Evolutionary conservation across 1,140 invertebrate species (phyloP), one percentile per base, ranked within the genome.

Genomic region (Bombus cullumanus): DNA sequence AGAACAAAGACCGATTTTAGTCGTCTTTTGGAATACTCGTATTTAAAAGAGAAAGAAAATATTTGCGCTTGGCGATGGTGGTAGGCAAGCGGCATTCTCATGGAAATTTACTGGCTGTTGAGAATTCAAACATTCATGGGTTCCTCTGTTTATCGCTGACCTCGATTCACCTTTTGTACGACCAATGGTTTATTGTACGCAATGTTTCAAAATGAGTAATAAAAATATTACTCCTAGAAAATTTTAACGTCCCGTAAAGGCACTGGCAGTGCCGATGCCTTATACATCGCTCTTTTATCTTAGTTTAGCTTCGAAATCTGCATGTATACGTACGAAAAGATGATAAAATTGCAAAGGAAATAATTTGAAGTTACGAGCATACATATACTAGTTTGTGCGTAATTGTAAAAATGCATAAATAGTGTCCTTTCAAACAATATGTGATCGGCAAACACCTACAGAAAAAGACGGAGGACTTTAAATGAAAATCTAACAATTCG

Each of bases 51-150:
- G 57, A 62, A 77, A 31, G 37, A 62, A 62, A 62, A 39, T 9
- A 31, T 74, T 34, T 39, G 8, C 34, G 34, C 37, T 62, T 31
- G 28, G 37, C 57, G 57, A 62, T 77, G 37, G 57, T 15, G 47
- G 47, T 53, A 53, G 47, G 47, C 57, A 8, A 62, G 75, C 75
- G 59, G 47, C 47, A 53, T 77, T 77, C 28, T 62, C 75, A 62
- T 77, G 57, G 75, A 76, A 76, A 76, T 77, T 62, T 28, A n/a
- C 37, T 12, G 37, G 3, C 34, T n/a, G 57, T 53, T 53, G 47
- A 76, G 74, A 77, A 77, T 77, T 77, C 57, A 41, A 62, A 41
- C 62, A 77, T 77, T 77, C 57, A 62, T 77, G 57, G 28, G 37
- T 62, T 37, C 74, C 74, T 34, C 34, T 39, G 53, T 34, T 76